Base-by-base conservation (phyloP, 2,113 vertebrate genomes). In the Aythya baeri region DNA sequence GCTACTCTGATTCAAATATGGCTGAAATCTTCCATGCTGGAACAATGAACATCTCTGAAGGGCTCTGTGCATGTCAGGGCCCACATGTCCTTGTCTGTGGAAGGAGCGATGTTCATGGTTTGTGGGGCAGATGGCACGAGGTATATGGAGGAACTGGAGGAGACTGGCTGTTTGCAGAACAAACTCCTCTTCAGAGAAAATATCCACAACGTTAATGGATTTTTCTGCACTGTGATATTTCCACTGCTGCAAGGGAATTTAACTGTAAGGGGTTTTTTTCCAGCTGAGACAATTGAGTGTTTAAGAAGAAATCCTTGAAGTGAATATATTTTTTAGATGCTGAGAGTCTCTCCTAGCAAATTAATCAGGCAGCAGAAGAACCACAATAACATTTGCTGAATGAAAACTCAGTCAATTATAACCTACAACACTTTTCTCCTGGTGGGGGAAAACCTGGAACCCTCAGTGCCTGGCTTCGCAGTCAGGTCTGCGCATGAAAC, bases 301-400 rank as follows among this genome's bases (percentile, higher is more conserved):
- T 93, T 92, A 86, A 97, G 71, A 91, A 86, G 52, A 94, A 94
- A 91, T 62, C 61, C 74, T 96, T 96, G 73, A 97, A 86, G 84
- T 73, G 67, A 3, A 9, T 36, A 49, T 49, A 86, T 88, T 65
- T 55, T 86, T 54, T 7, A 57, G 46, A 82, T 84, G 90, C 74
- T 72, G 73, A 94, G 87, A 94, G 76, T 79, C 73, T 97, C 93
- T 95, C 72, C 85, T 82, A 92, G 89, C 57, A 95, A 96, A 97
- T 93, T 95, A 96, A 96, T 96, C 94, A 94, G 36, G 59, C 68
- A 83, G 46, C 38, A 94, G 82, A 96, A 94, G 68, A 93, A 76
- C 61, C 65, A 78, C 59, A 88, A 70, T 93, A 95, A 66, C 90
- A 75, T 88, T 94, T 97, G 73, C 95, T 93, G 94, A 96, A 91